phyloP scores from a whole-genome alignment of 2,888 invertebrate genomes.

The Proisotoma minuta region DNA sequence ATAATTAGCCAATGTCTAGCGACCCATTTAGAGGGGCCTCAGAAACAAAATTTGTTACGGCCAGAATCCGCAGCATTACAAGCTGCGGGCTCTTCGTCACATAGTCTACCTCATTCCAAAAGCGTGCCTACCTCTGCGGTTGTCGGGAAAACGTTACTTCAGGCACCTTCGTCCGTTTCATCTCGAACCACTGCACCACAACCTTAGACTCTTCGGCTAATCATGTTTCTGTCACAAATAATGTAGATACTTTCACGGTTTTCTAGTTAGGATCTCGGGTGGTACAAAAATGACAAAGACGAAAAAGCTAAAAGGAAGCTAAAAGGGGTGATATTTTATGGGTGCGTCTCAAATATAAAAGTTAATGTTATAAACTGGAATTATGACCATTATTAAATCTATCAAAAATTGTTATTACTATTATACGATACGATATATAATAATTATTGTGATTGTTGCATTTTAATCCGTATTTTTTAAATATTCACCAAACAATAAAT shows the following conservation, averaged over 20 bases:
- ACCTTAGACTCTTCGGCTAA: constrained; percentile 13
- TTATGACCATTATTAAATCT: not conserved
- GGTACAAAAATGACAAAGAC: too few species aligned
- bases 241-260: not conserved
- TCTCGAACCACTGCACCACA: constrained; percentile 35
- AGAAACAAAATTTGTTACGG: constrained; percentile 36
- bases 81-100: constrained; percentile 13
- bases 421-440: too few species aligned
- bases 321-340: too few species aligned
- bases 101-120: constrained; percentile 47
- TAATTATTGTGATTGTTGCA: too few species aligned
- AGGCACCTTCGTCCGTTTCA: constrained; percentile 31
- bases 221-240: not conserved
- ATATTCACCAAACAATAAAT: too few species aligned
- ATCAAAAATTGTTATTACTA: too few species aligned
- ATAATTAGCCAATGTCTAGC: constrained; percentile 48
- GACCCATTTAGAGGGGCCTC: constrained; percentile 27
- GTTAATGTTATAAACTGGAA: not conserved
- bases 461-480: too few species aligned
- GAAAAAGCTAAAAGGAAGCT: too few species aligned
- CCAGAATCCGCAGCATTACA: constrained; percentile 39
- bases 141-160: constrained; percentile 32
- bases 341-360: too few species aligned
- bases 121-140: constrained; percentile 46
- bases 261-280: too few species aligned